These are phyloP conservation scores for Megaustenia siamemsis DNA, from an alignment of 2,888 invertebrate genomes.

Conservation along the genomic window DNA sequence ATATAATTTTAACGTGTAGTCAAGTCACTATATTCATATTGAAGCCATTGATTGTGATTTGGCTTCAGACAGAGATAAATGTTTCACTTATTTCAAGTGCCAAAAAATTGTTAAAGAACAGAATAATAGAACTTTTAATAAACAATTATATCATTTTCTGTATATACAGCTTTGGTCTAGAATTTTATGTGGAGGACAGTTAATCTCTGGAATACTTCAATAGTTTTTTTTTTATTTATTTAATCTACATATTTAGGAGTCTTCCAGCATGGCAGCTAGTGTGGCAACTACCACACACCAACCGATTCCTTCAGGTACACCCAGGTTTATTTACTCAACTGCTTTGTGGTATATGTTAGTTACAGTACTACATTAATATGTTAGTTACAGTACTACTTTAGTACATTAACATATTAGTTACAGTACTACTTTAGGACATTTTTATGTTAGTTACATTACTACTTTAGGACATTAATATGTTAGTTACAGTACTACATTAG, in stretches of 20 bases:
- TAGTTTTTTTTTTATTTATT: not conserved
- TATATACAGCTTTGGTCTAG: not conserved
- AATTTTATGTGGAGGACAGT: not conserved
- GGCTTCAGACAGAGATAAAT: slow-evolving; percentile 1
- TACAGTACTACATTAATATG: no score
- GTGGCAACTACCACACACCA: slow-evolving; percentile 8
- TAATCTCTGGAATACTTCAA: not conserved
- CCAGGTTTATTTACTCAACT: not conserved
- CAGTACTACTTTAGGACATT: no score
- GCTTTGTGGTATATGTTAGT: no score
- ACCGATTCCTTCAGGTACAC: slow-evolving; percentile 27
- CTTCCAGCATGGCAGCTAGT: slow-evolving; percentile 27
- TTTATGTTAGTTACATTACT: no score
- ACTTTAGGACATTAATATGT: no score
- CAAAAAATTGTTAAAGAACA: not conserved
- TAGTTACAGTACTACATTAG: no score
- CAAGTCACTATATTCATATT: no score
- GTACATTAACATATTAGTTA: no score
- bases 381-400: no score
- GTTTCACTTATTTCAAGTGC: slow-evolving; percentile 39
- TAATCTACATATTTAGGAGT: not conserved
- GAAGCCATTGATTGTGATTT: no score
- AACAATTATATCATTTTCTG: not conserved
- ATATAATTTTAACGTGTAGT: no score
- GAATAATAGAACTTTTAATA: no score